Evolutionary conservation across 2,797 vertebrate species (phyloP).

Genomic region (Onychomys leucogaster): DNA sequence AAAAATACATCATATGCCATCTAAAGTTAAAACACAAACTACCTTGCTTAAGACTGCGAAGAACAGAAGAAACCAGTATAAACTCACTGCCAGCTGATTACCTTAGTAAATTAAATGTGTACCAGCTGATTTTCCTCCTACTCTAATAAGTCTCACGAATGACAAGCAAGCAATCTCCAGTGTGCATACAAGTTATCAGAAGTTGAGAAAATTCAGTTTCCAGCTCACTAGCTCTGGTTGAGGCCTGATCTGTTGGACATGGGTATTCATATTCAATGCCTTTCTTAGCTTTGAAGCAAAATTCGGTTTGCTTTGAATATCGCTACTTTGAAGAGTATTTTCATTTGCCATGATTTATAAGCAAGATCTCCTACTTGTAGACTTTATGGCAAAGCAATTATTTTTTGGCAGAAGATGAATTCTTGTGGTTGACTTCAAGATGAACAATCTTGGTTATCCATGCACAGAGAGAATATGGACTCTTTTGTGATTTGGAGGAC

Average conservation of each 20-base stretch:
- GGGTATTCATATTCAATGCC: rapidly evolving
- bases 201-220: background rate
- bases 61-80: background rate
- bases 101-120: background rate
- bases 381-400: background rate
- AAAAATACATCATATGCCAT: background rate
- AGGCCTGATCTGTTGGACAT: background rate
- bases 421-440: conserved; percentile 12
- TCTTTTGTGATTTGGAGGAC: background rate
- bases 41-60: background rate
- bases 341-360: background rate
- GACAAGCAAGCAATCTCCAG: background rate
- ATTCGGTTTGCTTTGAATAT: background rate
- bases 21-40: conserved; percentile 32
- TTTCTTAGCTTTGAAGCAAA: background rate
- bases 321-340: background rate
- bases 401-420: background rate
- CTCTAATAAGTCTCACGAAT: background rate
- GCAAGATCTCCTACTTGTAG: background rate
- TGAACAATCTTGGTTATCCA: background rate
- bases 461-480: background rate
- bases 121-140: background rate
- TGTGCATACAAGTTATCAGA: background rate
- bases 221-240: background rate
- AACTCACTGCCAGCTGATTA: background rate